Evolutionary conservation across 2,888 invertebrate species (phyloP), one percentile per base, ranked within the genome.

Genomic region (Coenonympha glycerion): DNA sequence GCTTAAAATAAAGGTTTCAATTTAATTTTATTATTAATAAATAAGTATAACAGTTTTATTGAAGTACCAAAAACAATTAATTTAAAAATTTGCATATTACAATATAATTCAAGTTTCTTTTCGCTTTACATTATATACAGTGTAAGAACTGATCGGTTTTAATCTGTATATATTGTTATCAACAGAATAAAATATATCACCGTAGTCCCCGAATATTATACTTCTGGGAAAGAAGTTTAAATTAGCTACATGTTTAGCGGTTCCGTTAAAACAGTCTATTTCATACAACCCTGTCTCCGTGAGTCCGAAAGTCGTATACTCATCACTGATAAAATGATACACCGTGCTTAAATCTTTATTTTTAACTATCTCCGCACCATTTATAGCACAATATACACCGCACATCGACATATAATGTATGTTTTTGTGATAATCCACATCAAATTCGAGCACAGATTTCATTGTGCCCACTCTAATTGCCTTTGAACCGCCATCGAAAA

Each of bases 201-300:
- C 85, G 18, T 86, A 83, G 47, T 85, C 85, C 0, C 86, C 86
- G 40, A 78, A 77, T 3, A 76, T 70, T 15, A 86, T 75, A 47
- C 85, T 81, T 36, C 65, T 61, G 0, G 84, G 78, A 6, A 59
- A 61, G 47, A 84, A 84, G 47, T 73, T 58, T 36, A 85, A 42
- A 44, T 66, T 61, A 0, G 78, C 72, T 0, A 80, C 59, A 55
- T 66, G 76, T 1, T 46, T 66, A 0, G 85, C 83, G 0, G 81
- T 84, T 0, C 86, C 85, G 19, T 84, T 81, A 1, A 26, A 51
- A 60, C 86, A 86, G 56, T 81, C 55, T 1, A 86, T 71, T 57
- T 78, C 71, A 44, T 71, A 78, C 2, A 86, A 58, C 0, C 76
- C 79, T 13, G 69, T 62, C 6, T 77, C 71, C 0, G 73, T 64